Base-by-base conservation (phyloP, 2,888 invertebrate genomes). In the Spatulosminthurus flaviceps region DNA sequence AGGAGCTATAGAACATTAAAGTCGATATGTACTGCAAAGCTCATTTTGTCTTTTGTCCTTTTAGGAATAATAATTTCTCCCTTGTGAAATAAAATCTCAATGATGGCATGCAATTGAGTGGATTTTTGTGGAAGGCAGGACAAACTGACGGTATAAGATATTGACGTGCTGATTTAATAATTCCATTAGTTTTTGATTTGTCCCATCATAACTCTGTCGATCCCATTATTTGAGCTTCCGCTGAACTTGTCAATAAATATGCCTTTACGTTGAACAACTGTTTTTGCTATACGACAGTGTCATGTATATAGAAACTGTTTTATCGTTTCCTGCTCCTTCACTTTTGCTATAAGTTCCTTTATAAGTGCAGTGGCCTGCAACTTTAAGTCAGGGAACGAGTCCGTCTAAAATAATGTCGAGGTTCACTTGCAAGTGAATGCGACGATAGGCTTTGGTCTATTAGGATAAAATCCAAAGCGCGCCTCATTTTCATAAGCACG, bases 261-360 rank as follows among this genome's bases (percentile, higher is more conserved):
- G 22, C 43, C 51, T 51, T 13, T 51, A 43, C 51, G n/a, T 43
- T 51, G 43, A 72, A 26, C 26, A 72, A 43, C 72, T 51, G 26
- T 51, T 26, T 24, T 4, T 71, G 28, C n/a, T 69, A 28, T 28
- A 69, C 9, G 51, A 4, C 51, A n/a, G n/a, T n/a, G n/a, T n/a
- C 16, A 51, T 34, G 16, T 51, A 70, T 34, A 70, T 21, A 71
- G 51, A 43, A 51, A 72, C 72, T 51, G 51, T 72, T 70, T 72
- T 72, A 72, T 72, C 72, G 72, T 72, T 72, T 72, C 72, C 72
- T 72, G 72, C 72, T 43, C 19, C 51, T 72, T 43, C 51, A 72
- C 51, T 72, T 69, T 29, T 34, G n/a, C n/a, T n/a, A n/a, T 13
- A 51, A 72, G 72, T 72, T 72, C 72, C 72, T 72, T 51, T 19